Conservation (phyloP, 2,888 invertebrate genomes). For the Drosophila mimetica region DNA sequence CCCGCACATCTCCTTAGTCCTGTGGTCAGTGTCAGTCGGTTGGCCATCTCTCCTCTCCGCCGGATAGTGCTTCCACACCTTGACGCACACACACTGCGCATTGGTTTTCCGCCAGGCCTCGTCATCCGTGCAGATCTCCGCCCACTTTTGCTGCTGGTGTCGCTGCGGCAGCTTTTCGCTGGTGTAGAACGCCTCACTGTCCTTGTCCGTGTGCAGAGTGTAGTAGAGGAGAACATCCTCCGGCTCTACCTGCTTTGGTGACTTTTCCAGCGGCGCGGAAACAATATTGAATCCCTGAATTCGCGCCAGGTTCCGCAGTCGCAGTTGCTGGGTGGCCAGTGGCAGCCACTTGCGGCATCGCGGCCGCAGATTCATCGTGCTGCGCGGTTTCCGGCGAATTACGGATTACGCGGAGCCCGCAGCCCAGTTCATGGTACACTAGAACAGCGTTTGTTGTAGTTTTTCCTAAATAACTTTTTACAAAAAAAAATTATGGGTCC, state of each 20-base stretch:
- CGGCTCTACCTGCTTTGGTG: conserved; percentile 29
- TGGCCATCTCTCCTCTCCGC: conserved; percentile 18
- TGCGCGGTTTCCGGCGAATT: conserved; percentile 1
- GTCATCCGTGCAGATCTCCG: conserved; percentile 88
- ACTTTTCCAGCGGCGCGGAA: conserved; percentile 15
- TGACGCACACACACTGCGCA: conserved; percentile 82
- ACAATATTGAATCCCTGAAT: conserved; percentile 88
- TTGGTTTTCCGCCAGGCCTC: conserved; percentile 86
- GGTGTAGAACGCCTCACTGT: conserved; percentile 93
- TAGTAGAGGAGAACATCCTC: conserved; percentile 87
- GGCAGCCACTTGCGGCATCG: conserved; percentile 85
- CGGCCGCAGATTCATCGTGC: conserved; percentile 75
- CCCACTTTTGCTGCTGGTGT: conserved; percentile 91
- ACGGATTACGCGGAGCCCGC: conserved; percentile 44
- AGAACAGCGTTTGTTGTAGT: conserved; percentile 36
- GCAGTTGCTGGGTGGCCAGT: conserved; percentile 92
- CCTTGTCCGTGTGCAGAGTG: conserved; percentile 91
- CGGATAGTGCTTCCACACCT: conserved; percentile 81
- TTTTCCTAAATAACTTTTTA: conserved; percentile 42
- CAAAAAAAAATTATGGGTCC: conserved; percentile 37
- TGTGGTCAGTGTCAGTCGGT: conserved; percentile 52
- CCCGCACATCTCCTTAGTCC: conserved; percentile 11
- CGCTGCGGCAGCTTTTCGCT: conserved; percentile 89
- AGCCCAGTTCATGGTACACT: conserved; percentile 43
- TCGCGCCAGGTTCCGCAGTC: conserved; percentile 91